Conservation (phyloP, 92 coral and sea anemone genomes). For the Palythoa caribaeorum region DNA sequence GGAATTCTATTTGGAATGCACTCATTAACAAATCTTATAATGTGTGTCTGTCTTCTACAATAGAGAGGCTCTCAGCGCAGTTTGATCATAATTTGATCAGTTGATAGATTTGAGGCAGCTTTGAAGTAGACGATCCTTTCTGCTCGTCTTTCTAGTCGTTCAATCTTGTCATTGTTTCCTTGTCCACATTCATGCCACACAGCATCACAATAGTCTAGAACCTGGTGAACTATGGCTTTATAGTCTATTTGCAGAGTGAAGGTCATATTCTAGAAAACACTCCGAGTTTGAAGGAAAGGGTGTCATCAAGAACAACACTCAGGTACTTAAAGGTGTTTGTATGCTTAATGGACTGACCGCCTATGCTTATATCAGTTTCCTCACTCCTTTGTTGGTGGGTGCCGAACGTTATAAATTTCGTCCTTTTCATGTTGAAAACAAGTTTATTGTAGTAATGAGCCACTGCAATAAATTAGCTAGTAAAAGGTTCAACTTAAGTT, state of each 20-base stretch:
- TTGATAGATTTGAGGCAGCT: not conserved
- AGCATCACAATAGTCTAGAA: constrained; percentile 30
- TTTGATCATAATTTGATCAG: no score
- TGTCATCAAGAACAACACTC: constrained; percentile 36
- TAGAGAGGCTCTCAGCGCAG: not conserved
- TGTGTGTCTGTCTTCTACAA: not conserved
- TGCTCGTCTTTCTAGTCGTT: constrained; percentile 4
- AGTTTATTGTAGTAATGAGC: not conserved
- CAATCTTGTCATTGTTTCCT: not conserved
- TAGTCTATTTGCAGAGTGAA: constrained; percentile 43
- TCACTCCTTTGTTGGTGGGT: not conserved
- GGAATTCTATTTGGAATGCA: not conserved
- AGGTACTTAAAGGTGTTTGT: constrained; percentile 32
- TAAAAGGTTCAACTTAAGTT: constrained; percentile 21
- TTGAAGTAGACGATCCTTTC: not conserved
- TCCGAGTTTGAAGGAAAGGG: constrained; percentile 36
- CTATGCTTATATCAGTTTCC: constrained; percentile 21
- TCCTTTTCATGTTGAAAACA: constrained; percentile 1
- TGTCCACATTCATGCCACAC: constrained; percentile 5
- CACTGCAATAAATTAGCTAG: not conserved
- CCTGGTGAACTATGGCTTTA: constrained; percentile 38
- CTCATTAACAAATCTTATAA: not conserved
- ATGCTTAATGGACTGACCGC: constrained; percentile 23
- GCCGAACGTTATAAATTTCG: constrained; percentile 13
- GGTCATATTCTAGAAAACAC: constrained; percentile 41